A percentile compares a stretch with the other conserved stretches of the same genome.
phyloP scores from a whole-genome alignment of 2,888 invertebrate genomes.

The Pheosia gnoma region DNA sequence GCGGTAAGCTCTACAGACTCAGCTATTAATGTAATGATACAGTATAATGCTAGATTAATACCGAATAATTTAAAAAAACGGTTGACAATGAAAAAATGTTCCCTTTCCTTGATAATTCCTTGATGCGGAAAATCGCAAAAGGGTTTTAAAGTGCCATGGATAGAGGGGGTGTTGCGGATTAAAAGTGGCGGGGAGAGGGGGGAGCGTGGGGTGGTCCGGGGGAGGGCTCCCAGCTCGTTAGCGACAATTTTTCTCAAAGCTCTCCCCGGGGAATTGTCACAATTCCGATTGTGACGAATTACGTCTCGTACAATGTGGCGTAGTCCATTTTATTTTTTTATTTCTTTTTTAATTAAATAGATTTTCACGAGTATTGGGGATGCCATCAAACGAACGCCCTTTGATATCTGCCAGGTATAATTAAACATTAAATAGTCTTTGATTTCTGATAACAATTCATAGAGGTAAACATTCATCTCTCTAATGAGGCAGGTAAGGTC shows the following conservation, averaged over 20 bases:
- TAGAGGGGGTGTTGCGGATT: slow-evolving; percentile 68
- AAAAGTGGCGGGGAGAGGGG: slow-evolving; percentile 60
- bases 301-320: slow-evolving; percentile 64
- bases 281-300: slow-evolving; percentile 82
- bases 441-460: too few relatives aligned
- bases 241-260: slow-evolving; percentile 83
- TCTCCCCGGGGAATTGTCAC: slow-evolving; percentile 77
- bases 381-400: slow-evolving; percentile 17
- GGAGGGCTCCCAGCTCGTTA: slow-evolving; percentile 72
- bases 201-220: slow-evolving; percentile 26
- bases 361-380: slow-evolving; percentile 38
- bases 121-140: slow-evolving; percentile 76
- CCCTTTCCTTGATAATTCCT: slow-evolving; percentile 73
- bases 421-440: too few relatives aligned
- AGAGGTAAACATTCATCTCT: too few relatives aligned
- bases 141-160: slow-evolving; percentile 80
- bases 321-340: slow-evolving; percentile 49
- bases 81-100: slow-evolving; percentile 65
- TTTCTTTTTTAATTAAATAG: slow-evolving; percentile 65
- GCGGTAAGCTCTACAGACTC: slow-evolving; percentile 17
- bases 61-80: slow-evolving; percentile 33
- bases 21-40: slow-evolving; percentile 16
- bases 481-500: too few relatives aligned
- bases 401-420: too few relatives aligned
- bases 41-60: slow-evolving; percentile 43